Evolutionary conservation across 2,888 invertebrate genomes (phyloP).

Genomic region (Petrolisthes manimaculis): DNA sequence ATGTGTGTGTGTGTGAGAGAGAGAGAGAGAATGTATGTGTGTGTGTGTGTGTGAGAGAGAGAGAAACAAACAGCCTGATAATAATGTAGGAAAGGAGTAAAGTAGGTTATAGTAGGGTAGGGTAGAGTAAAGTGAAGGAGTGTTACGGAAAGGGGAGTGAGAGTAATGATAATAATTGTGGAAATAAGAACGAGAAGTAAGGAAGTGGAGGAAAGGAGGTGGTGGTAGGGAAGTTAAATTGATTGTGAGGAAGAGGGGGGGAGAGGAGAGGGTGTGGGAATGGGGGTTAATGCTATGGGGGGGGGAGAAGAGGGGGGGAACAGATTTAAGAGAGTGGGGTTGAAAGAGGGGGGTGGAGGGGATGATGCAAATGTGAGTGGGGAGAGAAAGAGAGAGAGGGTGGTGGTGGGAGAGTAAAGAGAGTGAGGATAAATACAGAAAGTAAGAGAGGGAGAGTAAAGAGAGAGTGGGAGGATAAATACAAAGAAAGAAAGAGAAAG

Average conservation of each 20-base stretch:
- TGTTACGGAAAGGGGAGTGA: too few relatives aligned
- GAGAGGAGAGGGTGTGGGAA: neutral
- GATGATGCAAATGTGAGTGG: neutral
- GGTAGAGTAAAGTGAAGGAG: too few relatives aligned
- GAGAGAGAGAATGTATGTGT: too few relatives aligned
- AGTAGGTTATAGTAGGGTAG: too few relatives aligned
- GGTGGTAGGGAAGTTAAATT: neutral
- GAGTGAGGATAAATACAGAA: neutral
- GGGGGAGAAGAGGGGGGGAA: neutral
- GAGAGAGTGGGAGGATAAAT: neutral
- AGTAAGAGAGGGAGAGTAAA: constrained; percentile 7
- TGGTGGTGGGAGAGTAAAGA: neutral
- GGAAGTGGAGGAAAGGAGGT: neutral
- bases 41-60: neutral
- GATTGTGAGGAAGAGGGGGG: neutral
- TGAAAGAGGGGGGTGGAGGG: neutral
- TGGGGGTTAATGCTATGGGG: neutral
- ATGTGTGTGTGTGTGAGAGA: neutral
- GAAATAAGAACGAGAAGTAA: too few relatives aligned
- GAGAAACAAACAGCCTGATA: neutral
- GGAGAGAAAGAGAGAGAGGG: neutral
- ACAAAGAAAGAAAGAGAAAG: neutral
- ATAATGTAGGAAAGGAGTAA: too few relatives aligned
- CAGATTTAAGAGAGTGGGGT: neutral
- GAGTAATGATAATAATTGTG: too few relatives aligned